Evolutionary conservation across 2,797 vertebrate genomes (phyloP).

Genomic region (Sebastes flavidus): DNA sequence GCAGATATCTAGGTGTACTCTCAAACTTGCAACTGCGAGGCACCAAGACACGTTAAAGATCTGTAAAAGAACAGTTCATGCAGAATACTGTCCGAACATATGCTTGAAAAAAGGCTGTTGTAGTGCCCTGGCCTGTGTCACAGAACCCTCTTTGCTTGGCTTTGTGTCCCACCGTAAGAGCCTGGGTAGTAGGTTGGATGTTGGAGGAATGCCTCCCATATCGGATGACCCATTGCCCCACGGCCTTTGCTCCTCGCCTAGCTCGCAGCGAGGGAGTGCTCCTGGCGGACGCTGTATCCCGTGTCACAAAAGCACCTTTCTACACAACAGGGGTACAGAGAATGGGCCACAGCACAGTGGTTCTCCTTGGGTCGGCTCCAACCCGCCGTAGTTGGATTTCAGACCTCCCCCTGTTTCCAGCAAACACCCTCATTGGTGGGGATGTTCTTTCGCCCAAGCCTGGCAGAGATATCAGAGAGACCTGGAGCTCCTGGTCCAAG

Average conservation of each 20-base stretch:
- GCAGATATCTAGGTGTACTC: neutral
- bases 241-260: constrained; percentile 75
- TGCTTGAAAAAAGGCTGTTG: constrained; percentile 32
- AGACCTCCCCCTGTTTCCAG: constrained; percentile 70
- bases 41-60: neutral
- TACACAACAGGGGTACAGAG: constrained; percentile 82
- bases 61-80: neutral
- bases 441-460: constrained; percentile 60
- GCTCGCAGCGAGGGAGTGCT: constrained; percentile 70
- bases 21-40: neutral
- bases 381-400: constrained; percentile 73
- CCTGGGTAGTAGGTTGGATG: constrained; percentile 59
- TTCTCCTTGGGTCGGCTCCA: constrained; percentile 75
- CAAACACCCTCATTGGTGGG: constrained; percentile 67
- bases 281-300: constrained; percentile 75
- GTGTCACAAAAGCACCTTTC: constrained; percentile 86
- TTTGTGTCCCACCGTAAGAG: constrained; percentile 70
- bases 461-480: constrained; percentile 72
- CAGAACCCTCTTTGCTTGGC: constrained; percentile 68
- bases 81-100: constrained; percentile 10
- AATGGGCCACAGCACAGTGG: constrained; percentile 73
- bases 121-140: constrained; percentile 49
- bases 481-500: constrained; percentile 59
- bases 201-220: constrained; percentile 79
- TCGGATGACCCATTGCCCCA: constrained; percentile 81